These are phyloP conservation scores for Hydriomena furcata DNA, from an alignment of 2,888 invertebrate species.

Conservation along the genomic window DNA sequence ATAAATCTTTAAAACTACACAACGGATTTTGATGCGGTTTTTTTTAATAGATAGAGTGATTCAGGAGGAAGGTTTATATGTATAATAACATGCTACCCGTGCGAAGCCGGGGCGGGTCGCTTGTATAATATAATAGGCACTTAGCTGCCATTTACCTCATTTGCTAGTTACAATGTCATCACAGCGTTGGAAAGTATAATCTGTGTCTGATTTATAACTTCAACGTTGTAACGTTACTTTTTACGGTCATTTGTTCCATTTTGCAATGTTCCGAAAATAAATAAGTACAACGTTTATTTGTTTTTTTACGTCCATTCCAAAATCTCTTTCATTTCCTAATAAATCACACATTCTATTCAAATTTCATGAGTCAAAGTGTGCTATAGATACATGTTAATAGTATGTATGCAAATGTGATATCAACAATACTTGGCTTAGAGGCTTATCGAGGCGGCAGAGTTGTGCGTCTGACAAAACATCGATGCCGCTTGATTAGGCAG, in stretches of 20 bases:
- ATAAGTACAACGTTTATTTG: constrained; percentile 5
- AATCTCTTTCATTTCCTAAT: constrained; percentile 21
- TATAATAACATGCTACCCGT: no score
- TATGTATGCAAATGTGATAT: constrained; percentile 27
- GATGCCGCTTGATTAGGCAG: constrained; percentile 59
- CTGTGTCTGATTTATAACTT: no score
- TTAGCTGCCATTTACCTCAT: no score
- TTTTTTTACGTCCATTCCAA: constrained; percentile 4
- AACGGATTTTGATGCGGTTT: no score
- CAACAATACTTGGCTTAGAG: constrained; percentile 30
- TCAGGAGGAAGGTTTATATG: no score
- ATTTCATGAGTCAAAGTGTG: constrained; percentile 17
- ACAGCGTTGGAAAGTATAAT: no score
- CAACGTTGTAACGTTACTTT: no score
- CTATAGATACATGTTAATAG: constrained; percentile 15
- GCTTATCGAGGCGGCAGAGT: constrained; percentile 46
- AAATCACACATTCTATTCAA: constrained; percentile 19
- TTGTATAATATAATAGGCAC: no score
- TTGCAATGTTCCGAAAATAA: constrained; percentile 8
- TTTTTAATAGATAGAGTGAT: no score
- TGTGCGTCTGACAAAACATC: constrained; percentile 65
- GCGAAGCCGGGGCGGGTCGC: no score
- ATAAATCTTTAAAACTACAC: no score
- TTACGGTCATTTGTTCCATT: neutral
- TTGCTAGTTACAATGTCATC: no score